Percentiles rank a stretch among this genome's conserved stretches.
Evolutionary conservation across 2,113 vertebrate genomes (phyloP).

Genomic region (Peromyscus leucopus): DNA sequence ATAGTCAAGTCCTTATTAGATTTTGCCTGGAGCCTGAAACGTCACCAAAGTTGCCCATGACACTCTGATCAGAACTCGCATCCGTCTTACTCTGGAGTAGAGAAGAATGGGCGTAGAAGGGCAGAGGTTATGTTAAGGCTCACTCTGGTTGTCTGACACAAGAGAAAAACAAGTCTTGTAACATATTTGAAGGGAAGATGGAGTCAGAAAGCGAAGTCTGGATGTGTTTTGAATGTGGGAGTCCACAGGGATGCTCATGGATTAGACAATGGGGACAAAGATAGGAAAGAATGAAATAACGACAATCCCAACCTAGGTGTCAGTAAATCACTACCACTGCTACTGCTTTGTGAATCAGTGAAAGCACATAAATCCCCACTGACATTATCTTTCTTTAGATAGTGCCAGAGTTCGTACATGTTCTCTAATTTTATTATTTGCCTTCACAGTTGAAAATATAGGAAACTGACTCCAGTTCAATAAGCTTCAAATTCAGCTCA

Average conservation of each 20-base stretch:
- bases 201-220: background rate
- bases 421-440: constrained; percentile 71
- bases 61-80: background rate
- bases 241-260: background rate
- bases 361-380: background rate
- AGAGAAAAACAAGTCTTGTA: background rate
- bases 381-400: constrained; percentile 39
- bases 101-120: background rate
- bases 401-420: constrained; percentile 31
- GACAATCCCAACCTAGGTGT: background rate
- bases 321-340: background rate
- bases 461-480: constrained; percentile 56
- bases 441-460: constrained; percentile 71
- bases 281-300: background rate
- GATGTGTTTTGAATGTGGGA: background rate
- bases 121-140: background rate
- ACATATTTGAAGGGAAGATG: background rate
- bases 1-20: background rate
- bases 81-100: background rate
- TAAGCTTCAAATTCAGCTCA: constrained; percentile 51
- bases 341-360: background rate
- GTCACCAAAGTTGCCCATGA: background rate
- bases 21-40: background rate
- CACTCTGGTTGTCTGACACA: background rate
- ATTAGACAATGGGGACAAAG: background rate